Base-by-base conservation (phyloP, 2,113 vertebrate species). In the Takifugu flavidus region DNA sequence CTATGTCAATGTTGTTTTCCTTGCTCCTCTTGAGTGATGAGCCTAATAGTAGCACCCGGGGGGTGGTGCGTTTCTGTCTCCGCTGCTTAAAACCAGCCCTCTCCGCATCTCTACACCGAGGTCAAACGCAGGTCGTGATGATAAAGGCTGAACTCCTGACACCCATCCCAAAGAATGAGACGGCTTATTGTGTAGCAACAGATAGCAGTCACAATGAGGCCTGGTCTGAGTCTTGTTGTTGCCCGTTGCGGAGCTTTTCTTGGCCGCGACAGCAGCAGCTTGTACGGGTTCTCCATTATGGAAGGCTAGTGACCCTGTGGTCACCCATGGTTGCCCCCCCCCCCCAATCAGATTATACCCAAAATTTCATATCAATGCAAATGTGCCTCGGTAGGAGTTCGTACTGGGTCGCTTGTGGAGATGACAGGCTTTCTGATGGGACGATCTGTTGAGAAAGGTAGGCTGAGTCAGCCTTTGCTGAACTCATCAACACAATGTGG, bases 121-220 rank as follows among this genome's bases (percentile, higher is more conserved):
- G 86, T 89, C 83, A 86, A 85, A 80, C n/a, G 20, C 45, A 53
- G 87, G 88, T 78, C 86, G 44, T 13, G 53, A 54, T 61, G 73
- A 82, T 82, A 86, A 89, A 88, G 80, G 71, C 78, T 88, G 88
- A 87, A 87, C 84, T 83, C 75, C 67, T 86, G 88, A 87, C 87
- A 87, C 82, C 62, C 76, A 25, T 78, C 65, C 66, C 65, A 55
- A 71, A 67, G 78, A 82, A 70, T 80, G 83, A 85, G 76, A 72
- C 52, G 12, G 56, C 77, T 83, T 76, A 83, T 87, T 88, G 86
- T 89, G 78, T 27, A 49, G 78, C 66, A 20, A 79, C 83, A 86
- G 83, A 85, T 86, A 85, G 74, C 72, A 78, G 83, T 82, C 67
- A 85, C 78, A 89, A 84, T 80, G 76, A 82, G 62, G 56, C 49